Base-by-base conservation (phyloP, 2,888 invertebrate genomes). In the Synanthedon tipuliformis region DNA sequence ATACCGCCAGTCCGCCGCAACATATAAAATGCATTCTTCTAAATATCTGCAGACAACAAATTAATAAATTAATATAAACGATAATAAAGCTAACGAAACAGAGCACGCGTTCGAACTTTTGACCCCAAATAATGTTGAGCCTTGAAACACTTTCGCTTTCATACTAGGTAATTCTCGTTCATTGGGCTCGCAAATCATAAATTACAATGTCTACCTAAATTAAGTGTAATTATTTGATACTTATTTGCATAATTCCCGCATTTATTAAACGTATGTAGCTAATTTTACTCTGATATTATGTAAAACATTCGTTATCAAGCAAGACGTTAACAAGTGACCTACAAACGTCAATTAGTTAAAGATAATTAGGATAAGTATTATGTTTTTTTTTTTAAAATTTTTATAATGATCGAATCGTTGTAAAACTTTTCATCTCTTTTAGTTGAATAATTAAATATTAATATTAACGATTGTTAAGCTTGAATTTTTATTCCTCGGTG, bases 81-180 rank as follows among this genome's bases (percentile, higher is more conserved):
- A 16, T 18, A 12, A 16, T 49, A 49, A 7, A 13, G 45, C 5
- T 12, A 45, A 49, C 41, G 50, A 55, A 64, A 59, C 57, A 56
- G 59, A 58, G 52, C 62, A 70, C 63, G 65, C 61, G 61, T 59
- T 58, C 71, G 73, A 76, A 73, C 78, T 73, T 65, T 64, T 65
- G 66, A 74, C 73, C 71, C 61, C 59, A 56, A 48, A 55, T 62
- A 49, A 49, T 49, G 49, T 49, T 23, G 48, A 65, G 68, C 81
- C 81, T 81, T 81, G 81, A 78, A 79, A 81, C 71, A 81, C 80
- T 78, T 81, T 78, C 77, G 59, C 69, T 67, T 60, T 62, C 64
- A 50, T 48, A 51, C 53, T 50, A 45, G 53, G 56, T 57, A 66
- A 70, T 69, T 69, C 62, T 63, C 68, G 61, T 69, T 64, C 65